Evolutionary conservation across 2,113 vertebrate species (phyloP).

Genomic region (Boleophthalmus pectinirostris): DNA sequence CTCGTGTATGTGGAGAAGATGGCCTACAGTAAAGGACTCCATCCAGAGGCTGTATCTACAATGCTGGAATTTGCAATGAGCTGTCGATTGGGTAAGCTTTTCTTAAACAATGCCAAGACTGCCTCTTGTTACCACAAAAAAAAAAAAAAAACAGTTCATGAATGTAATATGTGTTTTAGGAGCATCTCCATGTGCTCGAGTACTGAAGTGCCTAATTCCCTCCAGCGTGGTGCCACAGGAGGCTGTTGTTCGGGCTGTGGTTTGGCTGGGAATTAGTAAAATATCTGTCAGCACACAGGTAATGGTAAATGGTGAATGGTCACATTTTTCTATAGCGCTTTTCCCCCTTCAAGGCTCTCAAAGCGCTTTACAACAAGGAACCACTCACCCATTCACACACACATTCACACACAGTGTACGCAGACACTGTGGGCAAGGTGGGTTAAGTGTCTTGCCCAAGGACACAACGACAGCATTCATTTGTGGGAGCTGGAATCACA

Average conservation of each 20-base stretch:
- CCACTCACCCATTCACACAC: no score
- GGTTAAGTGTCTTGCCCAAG: no score
- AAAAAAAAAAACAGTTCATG: not conserved
- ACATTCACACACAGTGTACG: no score
- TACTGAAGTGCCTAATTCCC: slow-evolving; percentile 89
- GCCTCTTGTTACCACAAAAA: not conserved
- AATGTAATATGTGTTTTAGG: slow-evolving; percentile 60
- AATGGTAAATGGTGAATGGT: no score
- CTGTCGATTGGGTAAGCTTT: slow-evolving; percentile 84
- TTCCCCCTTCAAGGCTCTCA: no score
- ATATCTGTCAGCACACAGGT: slow-evolving; percentile 83
- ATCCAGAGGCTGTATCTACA: slow-evolving; percentile 78
- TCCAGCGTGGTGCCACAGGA: slow-evolving; percentile 79
- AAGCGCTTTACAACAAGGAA: no score
- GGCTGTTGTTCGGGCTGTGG: slow-evolving; percentile 83
- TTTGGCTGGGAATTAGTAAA: slow-evolving; percentile 84
- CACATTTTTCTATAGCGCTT: no score
- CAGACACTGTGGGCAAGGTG: no score
- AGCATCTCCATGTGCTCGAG: slow-evolving; percentile 69
- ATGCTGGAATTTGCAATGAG: slow-evolving; percentile 86
- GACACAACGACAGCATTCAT: no score
- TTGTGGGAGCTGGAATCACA: no score
- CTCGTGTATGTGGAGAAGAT: slow-evolving; percentile 81
- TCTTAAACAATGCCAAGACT: not conserved
- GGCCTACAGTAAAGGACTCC: slow-evolving; percentile 82